Conservation (phyloP, 2,888 invertebrate genomes). For the Drosophila longiperda region DNA sequence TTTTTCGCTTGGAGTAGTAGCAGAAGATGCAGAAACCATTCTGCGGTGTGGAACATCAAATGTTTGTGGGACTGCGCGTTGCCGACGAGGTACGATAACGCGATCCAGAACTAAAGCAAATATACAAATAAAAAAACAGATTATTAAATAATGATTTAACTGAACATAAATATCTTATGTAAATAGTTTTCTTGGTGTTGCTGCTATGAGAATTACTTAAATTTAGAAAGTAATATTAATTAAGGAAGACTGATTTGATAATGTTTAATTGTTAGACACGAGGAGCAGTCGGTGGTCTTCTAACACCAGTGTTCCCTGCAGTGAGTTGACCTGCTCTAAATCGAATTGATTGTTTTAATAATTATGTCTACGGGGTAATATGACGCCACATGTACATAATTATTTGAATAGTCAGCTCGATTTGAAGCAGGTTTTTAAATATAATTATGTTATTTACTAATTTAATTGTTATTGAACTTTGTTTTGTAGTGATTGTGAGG, state of each 20-base stretch:
- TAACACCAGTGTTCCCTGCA: background rate
- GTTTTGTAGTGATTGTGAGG: too few species aligned
- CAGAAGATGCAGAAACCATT: constrained; percentile 85
- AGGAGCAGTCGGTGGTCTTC: too few species aligned
- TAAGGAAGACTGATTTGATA: background rate
- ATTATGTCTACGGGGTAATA: background rate
- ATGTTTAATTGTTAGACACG: background rate
- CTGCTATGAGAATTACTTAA: background rate
- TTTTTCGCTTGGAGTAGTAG: constrained; percentile 82
- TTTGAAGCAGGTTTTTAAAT: too few species aligned
- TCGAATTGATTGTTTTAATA: background rate
- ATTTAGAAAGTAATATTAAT: background rate
- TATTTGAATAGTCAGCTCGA: too few species aligned
- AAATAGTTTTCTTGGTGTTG: background rate
- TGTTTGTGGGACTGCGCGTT: constrained; percentile 84
- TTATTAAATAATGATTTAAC: background rate
- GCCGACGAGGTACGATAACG: constrained; percentile 83
- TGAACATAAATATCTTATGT: background rate
- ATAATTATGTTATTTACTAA: too few species aligned
- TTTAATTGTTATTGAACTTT: too few species aligned
- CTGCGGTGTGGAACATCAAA: constrained; percentile 85
- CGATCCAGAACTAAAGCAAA: constrained; percentile 76
- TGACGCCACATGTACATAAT: too few species aligned
- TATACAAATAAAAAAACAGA: too few species aligned
- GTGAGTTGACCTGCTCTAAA: background rate